phyloP scores from a whole-genome alignment of 2,113 vertebrate genomes.

The Spheniscus mendiculus region DNA sequence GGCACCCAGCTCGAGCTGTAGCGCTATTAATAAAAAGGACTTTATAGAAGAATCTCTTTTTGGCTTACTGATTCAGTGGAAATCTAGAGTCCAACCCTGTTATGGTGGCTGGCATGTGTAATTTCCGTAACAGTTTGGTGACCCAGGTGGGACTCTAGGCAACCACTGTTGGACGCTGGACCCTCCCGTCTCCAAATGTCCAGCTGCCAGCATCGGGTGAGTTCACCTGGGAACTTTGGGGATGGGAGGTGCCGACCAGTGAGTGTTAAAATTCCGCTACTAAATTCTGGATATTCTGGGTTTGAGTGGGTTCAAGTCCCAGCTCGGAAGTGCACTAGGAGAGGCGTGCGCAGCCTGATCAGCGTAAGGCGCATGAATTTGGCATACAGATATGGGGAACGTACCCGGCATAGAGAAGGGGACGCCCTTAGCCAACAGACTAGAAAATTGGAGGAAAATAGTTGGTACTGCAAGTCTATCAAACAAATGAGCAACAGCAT shows the following conservation, averaged over 20 bases:
- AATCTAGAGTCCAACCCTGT: not conserved
- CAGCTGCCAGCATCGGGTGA: rapidly evolving
- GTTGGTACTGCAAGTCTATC: not conserved
- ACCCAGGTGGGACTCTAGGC: not conserved
- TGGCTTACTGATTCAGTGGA: rapidly evolving
- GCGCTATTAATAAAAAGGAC: too few species aligned
- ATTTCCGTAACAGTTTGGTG: not conserved
- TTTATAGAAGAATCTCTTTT: not conserved
- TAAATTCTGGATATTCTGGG: not conserved
- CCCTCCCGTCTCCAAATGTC: not conserved
- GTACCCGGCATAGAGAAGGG: not conserved
- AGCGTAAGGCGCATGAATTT: not conserved
- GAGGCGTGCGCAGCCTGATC: not conserved
- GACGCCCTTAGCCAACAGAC: not conserved
- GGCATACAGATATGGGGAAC: not conserved
- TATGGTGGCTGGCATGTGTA: not conserved
- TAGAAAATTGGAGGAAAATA: not conserved
- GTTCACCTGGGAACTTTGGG: not conserved
- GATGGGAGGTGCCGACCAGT: rapidly evolving
- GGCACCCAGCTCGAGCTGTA: too few species aligned
- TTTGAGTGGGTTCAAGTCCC: not conserved
- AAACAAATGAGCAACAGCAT: not conserved
- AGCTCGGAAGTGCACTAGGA: not conserved
- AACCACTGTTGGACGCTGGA: rapidly evolving
- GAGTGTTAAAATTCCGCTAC: not conserved